These are phyloP conservation scores for Corythoichthys intestinalis DNA, from an alignment of 2,113 vertebrate genomes.

Conservation along the genomic window DNA sequence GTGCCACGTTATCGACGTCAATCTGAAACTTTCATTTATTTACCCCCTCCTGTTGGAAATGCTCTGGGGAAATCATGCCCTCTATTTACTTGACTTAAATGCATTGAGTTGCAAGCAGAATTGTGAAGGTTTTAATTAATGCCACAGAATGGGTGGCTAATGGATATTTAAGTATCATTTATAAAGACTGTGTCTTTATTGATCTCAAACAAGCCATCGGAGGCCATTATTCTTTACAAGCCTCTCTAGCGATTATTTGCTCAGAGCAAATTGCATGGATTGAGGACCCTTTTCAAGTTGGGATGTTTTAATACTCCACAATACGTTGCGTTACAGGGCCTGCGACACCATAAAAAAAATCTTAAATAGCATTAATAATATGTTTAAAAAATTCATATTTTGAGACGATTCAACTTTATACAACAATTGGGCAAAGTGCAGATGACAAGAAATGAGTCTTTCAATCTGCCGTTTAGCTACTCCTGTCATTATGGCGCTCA, in stretches of 20 bases:
- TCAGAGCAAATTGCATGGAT: not conserved
- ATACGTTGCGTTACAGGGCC: no score
- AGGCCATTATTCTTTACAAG: conserved; percentile 11
- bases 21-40: conserved; percentile 50
- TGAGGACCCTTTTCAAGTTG: not conserved
- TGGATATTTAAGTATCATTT: conserved; percentile 36
- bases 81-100: conserved; percentile 31
- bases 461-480: no score
- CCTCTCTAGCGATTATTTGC: not conserved
- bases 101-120: conserved; percentile 35
- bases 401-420: no score
- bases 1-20: conserved; percentile 22
- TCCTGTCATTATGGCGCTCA: no score
- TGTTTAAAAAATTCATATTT: no score
- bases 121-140: conserved; percentile 37
- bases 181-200: conserved; percentile 17
- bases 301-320: not conserved
- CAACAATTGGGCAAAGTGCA: no score
- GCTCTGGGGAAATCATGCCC: conserved; percentile 53
- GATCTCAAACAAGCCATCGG: conserved; percentile 13
- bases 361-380: no score
- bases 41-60: conserved; percentile 23
- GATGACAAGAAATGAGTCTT: no score
- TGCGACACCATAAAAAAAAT: no score
- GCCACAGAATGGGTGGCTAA: conserved; percentile 19